Evolutionary conservation across 2,797 vertebrate species (phyloP).

Genomic region (Cygnus olor): DNA sequence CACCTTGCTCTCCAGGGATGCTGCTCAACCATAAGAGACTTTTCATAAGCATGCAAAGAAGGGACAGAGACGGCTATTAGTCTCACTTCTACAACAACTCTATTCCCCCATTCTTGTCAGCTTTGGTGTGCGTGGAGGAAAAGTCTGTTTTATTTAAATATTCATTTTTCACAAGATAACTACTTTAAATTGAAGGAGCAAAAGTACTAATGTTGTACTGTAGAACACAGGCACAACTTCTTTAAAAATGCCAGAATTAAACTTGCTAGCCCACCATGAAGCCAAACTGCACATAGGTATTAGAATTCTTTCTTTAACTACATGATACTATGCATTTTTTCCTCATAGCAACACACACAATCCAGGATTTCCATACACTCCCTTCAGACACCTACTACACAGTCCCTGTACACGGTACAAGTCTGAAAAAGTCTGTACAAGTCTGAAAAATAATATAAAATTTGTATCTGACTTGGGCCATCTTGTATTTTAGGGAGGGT

Average conservation of each 20-base stretch:
- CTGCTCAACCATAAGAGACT: not conserved
- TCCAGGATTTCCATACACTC: not conserved
- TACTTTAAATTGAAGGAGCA: not conserved
- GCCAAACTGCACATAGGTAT: not conserved
- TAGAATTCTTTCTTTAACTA: not conserved
- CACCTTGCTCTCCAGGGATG: not conserved
- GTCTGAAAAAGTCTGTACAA: not conserved
- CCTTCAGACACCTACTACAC: not conserved
- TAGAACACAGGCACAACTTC: not conserved
- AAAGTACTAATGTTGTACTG: not conserved
- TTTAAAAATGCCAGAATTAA: not conserved
- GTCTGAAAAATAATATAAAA: not conserved
- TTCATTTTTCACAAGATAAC: not conserved
- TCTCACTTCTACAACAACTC: not conserved
- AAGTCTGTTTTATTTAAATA: not conserved
- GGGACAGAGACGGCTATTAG: not conserved
- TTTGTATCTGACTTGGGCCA: not conserved
- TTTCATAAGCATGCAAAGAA: not conserved
- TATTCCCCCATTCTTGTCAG: not conserved
- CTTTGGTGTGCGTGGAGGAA: not conserved
- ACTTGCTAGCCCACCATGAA: not conserved
- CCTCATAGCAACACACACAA: not conserved
- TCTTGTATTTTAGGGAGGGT: not conserved
- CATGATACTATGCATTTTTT: fast-evolving
- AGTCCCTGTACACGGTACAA: not conserved